Percentiles rank a stretch among this genome's conserved stretches.
phyloP scores from a whole-genome alignment of 2,888 invertebrate species.

The Eumacrocentrus americanus region DNA sequence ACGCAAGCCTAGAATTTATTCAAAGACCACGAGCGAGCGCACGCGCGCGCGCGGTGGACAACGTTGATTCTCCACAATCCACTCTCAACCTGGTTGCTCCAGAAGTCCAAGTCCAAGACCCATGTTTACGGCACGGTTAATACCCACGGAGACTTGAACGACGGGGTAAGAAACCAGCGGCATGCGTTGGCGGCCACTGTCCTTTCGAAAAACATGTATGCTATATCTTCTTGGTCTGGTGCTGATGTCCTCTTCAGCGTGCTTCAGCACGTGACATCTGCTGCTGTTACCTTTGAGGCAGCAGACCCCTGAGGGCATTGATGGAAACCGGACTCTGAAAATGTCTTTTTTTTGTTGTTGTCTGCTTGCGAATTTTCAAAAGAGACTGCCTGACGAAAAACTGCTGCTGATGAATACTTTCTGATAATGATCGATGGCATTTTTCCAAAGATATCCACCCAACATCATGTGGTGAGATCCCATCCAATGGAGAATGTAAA shows the following conservation, averaged over 20 bases:
- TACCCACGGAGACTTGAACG: conserved; percentile 58
- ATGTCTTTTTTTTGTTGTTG: conserved; percentile 11
- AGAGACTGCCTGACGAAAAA: neutral
- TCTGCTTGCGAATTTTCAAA: conserved; percentile 13
- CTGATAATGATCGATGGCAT: too few relatives aligned
- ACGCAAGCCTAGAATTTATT: conserved; percentile 54
- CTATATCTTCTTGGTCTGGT: conserved; percentile 24
- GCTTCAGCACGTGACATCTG: conserved; percentile 34
- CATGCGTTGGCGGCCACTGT: conserved; percentile 53
- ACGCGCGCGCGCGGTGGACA: neutral
- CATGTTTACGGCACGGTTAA: conserved; percentile 54
- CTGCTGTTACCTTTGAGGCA: conserved; percentile 19
- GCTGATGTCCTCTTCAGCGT: conserved; percentile 14
- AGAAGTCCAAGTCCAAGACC: conserved; percentile 37
- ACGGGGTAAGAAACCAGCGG: conserved; percentile 55
- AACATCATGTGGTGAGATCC: too few relatives aligned
- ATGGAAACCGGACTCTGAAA: conserved; percentile 29
- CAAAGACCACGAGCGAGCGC: conserved; percentile 39
- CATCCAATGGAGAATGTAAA: too few relatives aligned
- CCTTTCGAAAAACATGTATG: conserved; percentile 56
- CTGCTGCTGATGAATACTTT: neutral
- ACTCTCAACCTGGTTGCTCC: conserved; percentile 22
- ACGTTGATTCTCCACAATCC: neutral
- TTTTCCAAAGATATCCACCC: too few relatives aligned
- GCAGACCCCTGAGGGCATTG: conserved; percentile 26